Percentiles rank a stretch among this genome's conserved stretches.
Evolutionary conservation across 2,888 invertebrate species (phyloP).

Genomic region (Sycophila texana): DNA sequence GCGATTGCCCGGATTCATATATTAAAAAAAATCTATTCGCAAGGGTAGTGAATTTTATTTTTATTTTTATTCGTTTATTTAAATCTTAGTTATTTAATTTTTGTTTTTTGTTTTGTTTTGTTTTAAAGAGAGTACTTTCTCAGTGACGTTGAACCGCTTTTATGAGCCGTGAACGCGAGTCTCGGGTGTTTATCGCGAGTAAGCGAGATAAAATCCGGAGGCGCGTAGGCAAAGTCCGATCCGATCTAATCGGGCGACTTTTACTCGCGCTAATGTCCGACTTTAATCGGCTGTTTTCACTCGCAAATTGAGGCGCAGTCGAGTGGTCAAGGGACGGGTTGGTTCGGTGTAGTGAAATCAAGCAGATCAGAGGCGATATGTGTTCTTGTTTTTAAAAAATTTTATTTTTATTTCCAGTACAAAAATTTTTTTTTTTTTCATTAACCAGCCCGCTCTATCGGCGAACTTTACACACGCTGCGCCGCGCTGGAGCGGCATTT

Average conservation of each 20-base stretch:
- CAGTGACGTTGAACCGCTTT: conserved; percentile 27
- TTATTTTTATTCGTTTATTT: background rate
- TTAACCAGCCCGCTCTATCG: conserved; percentile 20
- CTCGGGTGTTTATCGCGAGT: conserved; percentile 6
- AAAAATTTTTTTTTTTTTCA: conserved; percentile 16
- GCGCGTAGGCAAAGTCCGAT: conserved; percentile 2
- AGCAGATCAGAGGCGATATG: background rate
- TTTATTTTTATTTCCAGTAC: conserved; percentile 52
- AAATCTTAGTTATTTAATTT: background rate
- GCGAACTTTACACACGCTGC: conserved; percentile 17
- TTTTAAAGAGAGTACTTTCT: background rate
- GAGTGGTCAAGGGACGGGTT: background rate
- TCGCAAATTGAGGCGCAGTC: conserved; percentile 1
- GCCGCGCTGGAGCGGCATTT: background rate
- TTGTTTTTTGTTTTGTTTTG: too few relatives aligned
- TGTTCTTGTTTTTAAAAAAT: conserved; percentile 27
- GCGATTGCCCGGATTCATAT: background rate
- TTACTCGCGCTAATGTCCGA: conserved; percentile 29
- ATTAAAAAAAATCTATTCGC: too few relatives aligned
- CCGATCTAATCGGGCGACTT: conserved; percentile 31
- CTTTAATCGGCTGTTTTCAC: conserved; percentile 35
- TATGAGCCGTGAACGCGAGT: conserved; percentile 19
- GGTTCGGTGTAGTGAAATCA: conserved; percentile 18
- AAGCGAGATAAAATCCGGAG: background rate
- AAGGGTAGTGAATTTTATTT: too few relatives aligned